These are phyloP conservation scores for Pseudopodoces humilis DNA, from an alignment of 2,113 vertebrate species.

Conservation along the genomic window DNA sequence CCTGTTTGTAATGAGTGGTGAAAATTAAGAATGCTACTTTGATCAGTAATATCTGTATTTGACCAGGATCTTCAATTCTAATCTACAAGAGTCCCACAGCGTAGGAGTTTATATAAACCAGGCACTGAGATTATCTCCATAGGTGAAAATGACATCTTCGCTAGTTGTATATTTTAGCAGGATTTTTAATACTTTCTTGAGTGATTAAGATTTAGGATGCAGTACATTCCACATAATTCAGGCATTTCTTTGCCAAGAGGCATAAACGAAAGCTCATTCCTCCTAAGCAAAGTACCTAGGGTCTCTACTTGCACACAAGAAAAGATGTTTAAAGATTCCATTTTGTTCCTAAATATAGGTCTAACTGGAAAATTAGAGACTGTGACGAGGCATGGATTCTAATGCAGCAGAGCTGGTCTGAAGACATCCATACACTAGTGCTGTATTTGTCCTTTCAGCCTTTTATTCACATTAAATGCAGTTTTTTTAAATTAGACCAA, in stretches of 20 bases:
- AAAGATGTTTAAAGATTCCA: not conserved
- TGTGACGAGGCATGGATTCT: not conserved
- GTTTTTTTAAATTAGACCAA: slow-evolving; percentile 3
- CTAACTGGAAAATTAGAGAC: not conserved
- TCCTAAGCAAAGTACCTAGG: not conserved
- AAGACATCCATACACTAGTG: not conserved
- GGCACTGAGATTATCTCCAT: not conserved
- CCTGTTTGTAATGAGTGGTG: not conserved
- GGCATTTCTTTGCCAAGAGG: not conserved
- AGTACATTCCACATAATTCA: not conserved
- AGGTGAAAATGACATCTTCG: not conserved
- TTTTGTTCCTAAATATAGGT: not conserved
- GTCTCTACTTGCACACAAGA: not conserved
- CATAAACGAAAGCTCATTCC: not conserved
- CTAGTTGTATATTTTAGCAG: not conserved
- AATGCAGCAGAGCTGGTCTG: not conserved
- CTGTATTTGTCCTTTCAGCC: not conserved
- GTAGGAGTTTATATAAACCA: not conserved
- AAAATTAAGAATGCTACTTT: not conserved
- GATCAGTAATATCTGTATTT: not conserved
- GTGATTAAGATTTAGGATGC: not conserved
- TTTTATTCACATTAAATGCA: not conserved
- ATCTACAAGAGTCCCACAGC: not conserved
- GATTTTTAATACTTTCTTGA: not conserved
- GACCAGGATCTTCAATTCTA: not conserved